phyloP scores from a whole-genome alignment of 2,888 invertebrate species.

The Poecilobothrus nobilitatus region DNA sequence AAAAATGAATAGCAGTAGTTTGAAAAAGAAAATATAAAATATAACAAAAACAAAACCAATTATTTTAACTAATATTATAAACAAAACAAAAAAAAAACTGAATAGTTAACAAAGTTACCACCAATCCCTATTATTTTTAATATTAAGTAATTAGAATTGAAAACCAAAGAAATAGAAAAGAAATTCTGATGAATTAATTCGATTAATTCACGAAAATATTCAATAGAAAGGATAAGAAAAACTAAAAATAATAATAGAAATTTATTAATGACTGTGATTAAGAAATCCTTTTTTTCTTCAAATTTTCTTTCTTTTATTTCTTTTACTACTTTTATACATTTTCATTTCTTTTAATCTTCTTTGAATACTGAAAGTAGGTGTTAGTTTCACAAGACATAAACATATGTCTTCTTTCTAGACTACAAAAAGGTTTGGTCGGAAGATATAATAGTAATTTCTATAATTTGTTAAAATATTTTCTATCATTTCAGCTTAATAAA shows the following conservation, averaged over 20 bases:
- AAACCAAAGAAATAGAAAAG: background rate
- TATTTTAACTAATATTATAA: no score
- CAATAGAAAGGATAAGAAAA: background rate
- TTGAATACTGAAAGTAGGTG: no score
- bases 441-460: background rate
- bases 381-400: no score
- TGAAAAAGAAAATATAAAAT: no score
- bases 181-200: background rate
- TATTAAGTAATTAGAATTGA: slow-evolving; percentile 1
- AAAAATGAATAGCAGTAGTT: no score
- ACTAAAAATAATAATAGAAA: background rate
- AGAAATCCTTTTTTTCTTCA: background rate
- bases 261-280: slow-evolving; percentile 4
- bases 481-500: no score
- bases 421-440: no score
- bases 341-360: no score
- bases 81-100: no score
- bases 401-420: background rate
- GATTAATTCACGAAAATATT: background rate
- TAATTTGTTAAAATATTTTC: background rate
- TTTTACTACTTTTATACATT: background rate
- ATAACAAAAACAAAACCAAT: no score
- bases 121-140: background rate
- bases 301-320: background rate
- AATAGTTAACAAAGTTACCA: background rate